Evolutionary conservation across 2,113 vertebrate genomes (phyloP).

Genomic region (Dipodomys ordii): DNA sequence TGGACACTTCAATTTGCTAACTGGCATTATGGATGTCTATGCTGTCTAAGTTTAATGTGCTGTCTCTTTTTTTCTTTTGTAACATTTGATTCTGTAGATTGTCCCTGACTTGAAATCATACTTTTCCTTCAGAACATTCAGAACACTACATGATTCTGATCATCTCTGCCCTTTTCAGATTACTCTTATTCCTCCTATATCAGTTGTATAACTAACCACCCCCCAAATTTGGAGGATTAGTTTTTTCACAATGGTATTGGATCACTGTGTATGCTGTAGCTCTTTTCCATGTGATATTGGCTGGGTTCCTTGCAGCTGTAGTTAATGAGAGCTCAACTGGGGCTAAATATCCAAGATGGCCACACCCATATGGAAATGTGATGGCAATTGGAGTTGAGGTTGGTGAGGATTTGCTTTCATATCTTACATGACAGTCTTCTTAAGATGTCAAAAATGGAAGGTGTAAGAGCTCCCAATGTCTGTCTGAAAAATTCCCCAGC

Average conservation of each 20-base stretch:
- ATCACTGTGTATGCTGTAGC: background rate
- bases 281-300: background rate
- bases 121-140: background rate
- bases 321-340: background rate
- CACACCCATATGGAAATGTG: background rate
- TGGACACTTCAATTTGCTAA: background rate
- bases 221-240: background rate
- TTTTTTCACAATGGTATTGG: background rate
- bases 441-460: background rate
- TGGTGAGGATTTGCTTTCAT: background rate
- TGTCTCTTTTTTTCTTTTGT: background rate
- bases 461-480: background rate
- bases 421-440: background rate
- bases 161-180: background rate
- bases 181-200: background rate
- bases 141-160: background rate
- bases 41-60: slow-evolving; percentile 19
- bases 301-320: background rate
- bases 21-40: background rate
- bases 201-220: background rate
- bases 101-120: background rate
- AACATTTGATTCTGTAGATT: background rate
- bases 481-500: background rate
- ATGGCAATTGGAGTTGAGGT: background rate
- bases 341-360: background rate